Evolutionary conservation across 1,140 invertebrate species (phyloP).

Genomic region (Drosophila pachea): DNA sequence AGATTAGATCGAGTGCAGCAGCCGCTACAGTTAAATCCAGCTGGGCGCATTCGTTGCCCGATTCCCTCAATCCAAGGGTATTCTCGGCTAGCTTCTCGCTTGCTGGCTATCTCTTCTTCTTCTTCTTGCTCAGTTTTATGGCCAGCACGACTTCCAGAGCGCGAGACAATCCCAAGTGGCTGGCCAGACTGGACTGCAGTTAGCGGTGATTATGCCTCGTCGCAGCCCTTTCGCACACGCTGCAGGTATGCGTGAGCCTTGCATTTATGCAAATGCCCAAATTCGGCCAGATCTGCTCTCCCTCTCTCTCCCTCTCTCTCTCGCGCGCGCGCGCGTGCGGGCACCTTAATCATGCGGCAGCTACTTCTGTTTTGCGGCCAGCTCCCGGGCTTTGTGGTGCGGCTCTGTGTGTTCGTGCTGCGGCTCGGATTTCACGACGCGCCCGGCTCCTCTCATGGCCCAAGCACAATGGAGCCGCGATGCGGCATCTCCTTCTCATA

Average conservation of each 20-base stretch:
- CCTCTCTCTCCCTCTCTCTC: not conserved
- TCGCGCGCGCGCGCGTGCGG: too few species aligned
- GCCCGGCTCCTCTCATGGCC: too few species aligned
- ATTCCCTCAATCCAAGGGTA: too few species aligned
- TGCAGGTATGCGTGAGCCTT: not conserved
- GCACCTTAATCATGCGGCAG: constrained; percentile 26
- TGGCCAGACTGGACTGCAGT: constrained; percentile 24
- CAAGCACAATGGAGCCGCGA: too few species aligned
- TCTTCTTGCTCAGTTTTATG: not conserved
- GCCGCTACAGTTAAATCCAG: too few species aligned
- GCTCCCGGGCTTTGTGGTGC: constrained; percentile 27
- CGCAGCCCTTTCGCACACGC: not conserved
- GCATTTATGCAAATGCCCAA: constrained; percentile 7
- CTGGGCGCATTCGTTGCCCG: too few species aligned
- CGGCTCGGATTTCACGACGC: constrained; percentile 54
- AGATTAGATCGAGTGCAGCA: constrained; percentile 51
- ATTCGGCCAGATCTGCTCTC: not conserved
- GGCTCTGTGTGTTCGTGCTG: constrained; percentile 49
- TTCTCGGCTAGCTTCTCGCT: too few species aligned
- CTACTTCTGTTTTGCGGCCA: constrained; percentile 28
- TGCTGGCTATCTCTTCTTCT: not conserved
- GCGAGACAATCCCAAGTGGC: constrained; percentile 24
- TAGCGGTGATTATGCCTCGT: constrained; percentile 14
- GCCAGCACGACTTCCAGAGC: constrained; percentile 28
- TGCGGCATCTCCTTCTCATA: constrained; percentile 12